These are phyloP conservation scores for Bettongia penicillata DNA, from an alignment of 2,113 vertebrate species.

Conservation along the genomic window DNA sequence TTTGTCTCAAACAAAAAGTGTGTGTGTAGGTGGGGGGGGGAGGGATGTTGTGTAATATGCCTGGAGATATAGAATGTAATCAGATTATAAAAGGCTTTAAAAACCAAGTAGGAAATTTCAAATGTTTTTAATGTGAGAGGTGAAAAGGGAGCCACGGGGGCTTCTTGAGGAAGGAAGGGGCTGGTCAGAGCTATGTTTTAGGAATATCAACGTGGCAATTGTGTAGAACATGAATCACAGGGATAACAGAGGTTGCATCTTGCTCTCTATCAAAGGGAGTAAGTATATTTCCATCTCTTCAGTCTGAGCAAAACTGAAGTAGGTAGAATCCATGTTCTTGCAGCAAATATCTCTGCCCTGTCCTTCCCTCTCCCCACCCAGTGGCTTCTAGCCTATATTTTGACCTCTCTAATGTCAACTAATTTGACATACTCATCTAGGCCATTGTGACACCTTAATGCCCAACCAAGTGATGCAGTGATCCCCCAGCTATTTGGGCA, in stretches of 20 bases:
- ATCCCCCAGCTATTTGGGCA: neutral
- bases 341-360: neutral
- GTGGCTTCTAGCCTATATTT: neutral
- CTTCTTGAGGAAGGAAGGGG: neutral
- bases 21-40: too few species aligned
- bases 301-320: neutral
- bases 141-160: neutral
- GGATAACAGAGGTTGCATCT: neutral
- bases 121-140: neutral
- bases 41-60: neutral
- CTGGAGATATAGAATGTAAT: neutral
- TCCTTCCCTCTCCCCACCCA: neutral
- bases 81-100: neutral
- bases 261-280: neutral
- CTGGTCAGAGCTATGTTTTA: neutral
- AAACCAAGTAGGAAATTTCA: neutral
- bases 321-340: neutral
- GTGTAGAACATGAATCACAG: neutral
- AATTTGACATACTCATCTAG: too few species aligned
- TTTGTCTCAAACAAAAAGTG: neutral
- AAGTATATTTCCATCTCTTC: neutral
- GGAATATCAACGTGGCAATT: neutral
- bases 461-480: too few species aligned
- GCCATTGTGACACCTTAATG: neutral
- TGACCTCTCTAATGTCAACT: neutral